Conservation (phyloP, 2,113 vertebrate species). For the Myodes glareolus region DNA sequence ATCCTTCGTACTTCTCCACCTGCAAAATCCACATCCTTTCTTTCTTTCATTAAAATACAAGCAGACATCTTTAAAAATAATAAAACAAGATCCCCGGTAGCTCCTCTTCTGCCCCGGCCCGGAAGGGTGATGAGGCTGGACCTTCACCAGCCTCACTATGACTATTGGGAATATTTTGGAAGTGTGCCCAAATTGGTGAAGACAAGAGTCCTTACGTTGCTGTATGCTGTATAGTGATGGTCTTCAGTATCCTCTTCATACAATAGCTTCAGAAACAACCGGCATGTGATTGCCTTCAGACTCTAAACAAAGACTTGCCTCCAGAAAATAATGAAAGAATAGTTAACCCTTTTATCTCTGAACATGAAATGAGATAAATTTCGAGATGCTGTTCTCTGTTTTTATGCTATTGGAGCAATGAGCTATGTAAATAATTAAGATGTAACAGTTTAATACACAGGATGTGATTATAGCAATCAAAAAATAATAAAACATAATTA, state of each 20-base stretch:
- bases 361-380: conserved; percentile 54
- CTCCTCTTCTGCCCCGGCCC: too few relatives aligned
- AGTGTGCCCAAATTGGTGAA: too few relatives aligned
- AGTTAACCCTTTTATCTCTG: conserved; percentile 46
- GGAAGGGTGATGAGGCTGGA: too few relatives aligned
- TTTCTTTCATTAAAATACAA: neutral
- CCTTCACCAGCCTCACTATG: too few relatives aligned
- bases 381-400: conserved; percentile 52
- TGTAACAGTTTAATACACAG: conserved; percentile 59
- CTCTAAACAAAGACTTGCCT: conserved; percentile 69
- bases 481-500: neutral
- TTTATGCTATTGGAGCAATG: conserved; percentile 64
- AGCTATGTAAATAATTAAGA: conserved; percentile 67
- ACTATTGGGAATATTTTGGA: too few relatives aligned
- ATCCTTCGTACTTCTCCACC: neutral
- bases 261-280: conserved; percentile 85
- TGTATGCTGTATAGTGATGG: conserved; percentile 94
- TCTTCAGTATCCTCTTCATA: conserved; percentile 94
- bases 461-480: conserved; percentile 14
- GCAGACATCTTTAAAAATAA: neutral
- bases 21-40: neutral
- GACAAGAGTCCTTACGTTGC: conserved; percentile 96
- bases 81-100: too few relatives aligned
- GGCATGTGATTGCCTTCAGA: neutral
- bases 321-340: conserved; percentile 65